Base-by-base conservation (phyloP, 2,888 invertebrate species). In the Apocheima hispidaria region DNA sequence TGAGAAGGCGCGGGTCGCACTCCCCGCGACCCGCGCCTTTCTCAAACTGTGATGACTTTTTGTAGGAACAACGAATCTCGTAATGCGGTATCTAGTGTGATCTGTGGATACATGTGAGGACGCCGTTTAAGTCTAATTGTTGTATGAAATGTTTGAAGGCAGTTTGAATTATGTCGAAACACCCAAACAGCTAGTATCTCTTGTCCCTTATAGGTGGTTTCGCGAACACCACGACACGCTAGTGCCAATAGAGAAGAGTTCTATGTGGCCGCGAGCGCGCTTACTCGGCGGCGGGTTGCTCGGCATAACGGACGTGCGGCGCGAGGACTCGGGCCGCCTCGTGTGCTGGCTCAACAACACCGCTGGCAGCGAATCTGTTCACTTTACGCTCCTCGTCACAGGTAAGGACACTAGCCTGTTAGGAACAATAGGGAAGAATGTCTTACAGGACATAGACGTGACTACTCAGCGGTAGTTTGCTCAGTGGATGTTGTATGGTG, bases 321-420 rank as follows among this genome's bases (percentile, higher is more conserved):
- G 96, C 52, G 96, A 96, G 78, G 98, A 98, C 84, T 95, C 96
- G 60, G 98, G 98, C 50, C 95, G 96, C 73, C 98, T 98, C 90
- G 94, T 97, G 59, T 98, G 98, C 89, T 96, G 96, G 94, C 97
- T 97, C 58, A 98, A 97, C 90, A 98, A 98, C 85, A 96, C 97
- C 6, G 96, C 96, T 2, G 98, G 98, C 23, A 96, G 95, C 77
- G 96, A 97, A 81, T 95, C 95, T 40, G 95, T 96, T 44, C 95
- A 96, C 78, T 96, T 97, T 72, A 95, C 95, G 16, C 92, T 98
- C 65, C 95, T 95, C 71, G 96, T 97, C 63, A 96, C 96, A 84
- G 96, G 23, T 26, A 14, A 43, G 26, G 4, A 23, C 10, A 43
- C 14, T 43, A 14, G 23, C 6, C 0, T 23, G 23, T n/a, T n/a